A percentile compares a stretch with the other conserved stretches of the same genome.
Evolutionary conservation across 2,113 vertebrate species (phyloP).

Genomic region (Physeter macrocephalus): DNA sequence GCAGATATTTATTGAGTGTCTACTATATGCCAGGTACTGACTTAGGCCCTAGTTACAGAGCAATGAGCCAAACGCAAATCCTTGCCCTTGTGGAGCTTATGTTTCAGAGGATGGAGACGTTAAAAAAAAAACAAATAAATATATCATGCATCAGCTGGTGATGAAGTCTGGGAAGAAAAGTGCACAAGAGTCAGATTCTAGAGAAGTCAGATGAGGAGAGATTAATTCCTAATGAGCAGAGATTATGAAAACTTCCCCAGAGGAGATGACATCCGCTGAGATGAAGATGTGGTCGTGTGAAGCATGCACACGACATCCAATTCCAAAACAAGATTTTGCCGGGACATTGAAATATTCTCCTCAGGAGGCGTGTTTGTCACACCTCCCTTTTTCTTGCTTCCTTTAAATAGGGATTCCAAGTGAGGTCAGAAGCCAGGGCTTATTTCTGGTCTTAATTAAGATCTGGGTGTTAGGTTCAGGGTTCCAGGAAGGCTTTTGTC

Average conservation of each 20-base stretch:
- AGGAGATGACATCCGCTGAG: not conserved
- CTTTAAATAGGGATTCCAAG: not conserved
- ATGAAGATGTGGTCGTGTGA: not conserved
- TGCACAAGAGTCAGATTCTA: not conserved
- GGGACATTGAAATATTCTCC: not conserved
- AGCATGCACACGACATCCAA: not conserved
- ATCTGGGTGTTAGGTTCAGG: not conserved
- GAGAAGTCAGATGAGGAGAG: not conserved
- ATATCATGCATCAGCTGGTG: not conserved
- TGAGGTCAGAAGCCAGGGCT: not conserved
- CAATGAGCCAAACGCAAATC: not conserved
- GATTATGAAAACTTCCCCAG: not conserved
- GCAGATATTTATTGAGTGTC: not conserved
- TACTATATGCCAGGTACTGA: rapidly evolving
- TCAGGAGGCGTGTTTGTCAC: rapidly evolving
- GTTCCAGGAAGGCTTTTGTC: not conserved
- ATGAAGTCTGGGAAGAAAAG: not conserved
- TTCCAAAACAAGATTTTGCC: not conserved
- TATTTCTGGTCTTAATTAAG: not conserved
- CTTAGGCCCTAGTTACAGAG: not conserved
- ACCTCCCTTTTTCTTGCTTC: not conserved
- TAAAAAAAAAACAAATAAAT: not conserved
- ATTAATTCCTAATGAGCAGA: not conserved
- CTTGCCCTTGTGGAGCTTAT: not conserved
- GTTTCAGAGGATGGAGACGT: not conserved